Base-by-base conservation (phyloP, 2,888 invertebrate genomes). In the Phengaris arion region DNA sequence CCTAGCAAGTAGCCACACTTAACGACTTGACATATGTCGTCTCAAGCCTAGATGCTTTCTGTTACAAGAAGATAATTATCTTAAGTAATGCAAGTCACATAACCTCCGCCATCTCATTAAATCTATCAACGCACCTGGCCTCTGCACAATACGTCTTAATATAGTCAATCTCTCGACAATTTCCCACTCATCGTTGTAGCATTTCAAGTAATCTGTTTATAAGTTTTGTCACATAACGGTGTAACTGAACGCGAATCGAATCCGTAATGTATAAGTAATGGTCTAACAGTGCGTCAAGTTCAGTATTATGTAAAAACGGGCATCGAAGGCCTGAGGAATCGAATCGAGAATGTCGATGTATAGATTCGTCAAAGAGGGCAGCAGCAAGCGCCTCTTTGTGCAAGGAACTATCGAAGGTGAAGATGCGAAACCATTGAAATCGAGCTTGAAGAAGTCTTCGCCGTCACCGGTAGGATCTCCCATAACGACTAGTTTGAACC, bases 311-410 rank as follows among this genome's bases (percentile, higher is more conserved):
- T 81, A 82, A 82, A 83, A 79, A 79, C 81, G 86, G 86, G 88
- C 87, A 81, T 83, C 84, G 82, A 85, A 86, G 87, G 87, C 81
- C 85, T 85, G 81, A 83, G 82, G 80, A 79, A 81, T 82, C 83
- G 85, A 83, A 87, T 84, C 83, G 80, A 88, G 80, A 82, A 95
- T 95, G 95, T 95, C 95, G 82, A 96, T 97, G 95, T 97, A 97
- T 88, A 95, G 96, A 87, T 97, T 97, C 90, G 96, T 97, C 80
- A 96, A 96, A 89, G 96, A 96, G 86, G 86, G 86, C 78, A 89
- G 89, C 82, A 94, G 94, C 83, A 95, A 95, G 85, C 95, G 97
- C 78, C 94, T 97, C 78, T 97, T 97, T 89, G 96, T 97, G 81
- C 96, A 97, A 88, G 97, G 95, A 68, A 95, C 95, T 46, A 92